Conservation (phyloP, 2,797 vertebrate genomes). For the Crax fasciolata region DNA sequence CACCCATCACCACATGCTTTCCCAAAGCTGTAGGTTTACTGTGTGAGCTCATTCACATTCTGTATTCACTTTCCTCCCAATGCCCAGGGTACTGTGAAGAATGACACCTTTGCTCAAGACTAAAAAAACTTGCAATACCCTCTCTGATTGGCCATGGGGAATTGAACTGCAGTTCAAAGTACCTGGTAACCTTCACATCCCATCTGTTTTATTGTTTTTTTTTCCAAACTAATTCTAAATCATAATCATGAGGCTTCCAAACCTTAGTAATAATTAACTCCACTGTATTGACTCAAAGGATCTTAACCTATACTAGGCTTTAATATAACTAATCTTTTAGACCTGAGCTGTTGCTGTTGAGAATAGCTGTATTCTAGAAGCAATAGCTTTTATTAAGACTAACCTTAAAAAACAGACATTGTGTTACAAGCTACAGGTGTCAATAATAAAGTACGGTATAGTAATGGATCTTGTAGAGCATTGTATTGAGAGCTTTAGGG, state of each 20-base stretch:
- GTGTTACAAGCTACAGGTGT: not conserved
- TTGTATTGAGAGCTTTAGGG: not conserved
- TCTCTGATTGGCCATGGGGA: conserved; percentile 76
- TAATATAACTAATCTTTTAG: conserved; percentile 67
- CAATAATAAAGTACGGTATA: not conserved
- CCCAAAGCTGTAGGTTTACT: not conserved
- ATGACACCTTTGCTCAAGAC: conserved; percentile 76
- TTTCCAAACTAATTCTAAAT: conserved; percentile 61
- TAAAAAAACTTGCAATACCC: conserved; percentile 70
- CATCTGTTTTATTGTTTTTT: conserved; percentile 69
- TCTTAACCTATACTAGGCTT: conserved; percentile 48
- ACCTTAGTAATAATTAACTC: conserved; percentile 69
- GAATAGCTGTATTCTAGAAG: not conserved
- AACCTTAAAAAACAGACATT: conserved; percentile 29
- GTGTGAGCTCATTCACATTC: conserved; percentile 60
- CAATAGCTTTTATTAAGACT: conserved; percentile 51
- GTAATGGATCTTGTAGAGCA: not conserved
- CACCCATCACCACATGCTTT: not conserved
- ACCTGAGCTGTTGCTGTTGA: conserved; percentile 42
- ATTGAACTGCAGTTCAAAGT: conserved; percentile 76
- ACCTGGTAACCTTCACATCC: conserved; percentile 77
- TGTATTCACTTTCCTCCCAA: conserved; percentile 73
- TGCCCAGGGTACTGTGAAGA: conserved; percentile 71
- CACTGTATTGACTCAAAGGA: conserved; percentile 47
- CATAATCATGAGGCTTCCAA: conserved; percentile 61